Percentiles rank a stretch among this genome's conserved stretches.
Conservation (phyloP, 2,888 invertebrate genomes). For the Caenorhabditis panamensis region DNA sequence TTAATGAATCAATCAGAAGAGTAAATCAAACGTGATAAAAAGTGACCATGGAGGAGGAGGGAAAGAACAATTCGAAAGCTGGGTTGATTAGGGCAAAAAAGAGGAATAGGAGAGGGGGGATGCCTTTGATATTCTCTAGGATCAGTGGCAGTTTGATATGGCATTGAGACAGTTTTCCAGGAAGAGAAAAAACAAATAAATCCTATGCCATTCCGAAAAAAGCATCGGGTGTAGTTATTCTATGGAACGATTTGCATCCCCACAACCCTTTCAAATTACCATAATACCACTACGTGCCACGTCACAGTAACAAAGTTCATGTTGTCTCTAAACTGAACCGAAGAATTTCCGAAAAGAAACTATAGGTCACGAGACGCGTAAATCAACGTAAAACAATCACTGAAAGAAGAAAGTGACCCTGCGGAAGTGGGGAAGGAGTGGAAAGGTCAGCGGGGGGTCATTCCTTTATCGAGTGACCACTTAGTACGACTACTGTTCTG, state of each 20-base stretch:
- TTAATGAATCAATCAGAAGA: slow-evolving; percentile 59
- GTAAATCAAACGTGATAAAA: slow-evolving; percentile 59
- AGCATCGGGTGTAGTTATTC: background rate
- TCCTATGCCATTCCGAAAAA: background rate
- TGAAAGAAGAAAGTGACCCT: slow-evolving; percentile 12
- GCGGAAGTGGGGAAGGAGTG: slow-evolving; percentile 11
- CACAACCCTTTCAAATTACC: background rate
- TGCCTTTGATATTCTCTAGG: slow-evolving; percentile 2
- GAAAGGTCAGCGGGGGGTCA: slow-evolving; percentile 15
- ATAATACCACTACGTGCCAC: slow-evolving; percentile 2
- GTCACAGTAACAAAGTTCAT: slow-evolving; percentile 15
- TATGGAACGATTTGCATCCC: background rate
- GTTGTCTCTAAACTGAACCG: background rate
- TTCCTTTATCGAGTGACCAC: background rate
- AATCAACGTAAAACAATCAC: slow-evolving; percentile 17
- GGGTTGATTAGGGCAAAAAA: slow-evolving; percentile 29
- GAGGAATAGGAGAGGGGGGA: background rate
- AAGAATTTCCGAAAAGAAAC: slow-evolving; percentile 1
- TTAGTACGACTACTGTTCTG: background rate
- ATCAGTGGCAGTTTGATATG: no score
- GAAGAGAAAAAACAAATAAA: background rate
- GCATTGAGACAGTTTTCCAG: no score
- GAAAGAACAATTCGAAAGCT: slow-evolving; percentile 34
- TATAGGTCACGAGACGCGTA: slow-evolving; percentile 23
- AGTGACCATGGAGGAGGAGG: slow-evolving; percentile 50